phyloP scores from a whole-genome alignment of 92 coral and sea anemone genomes.

The Porites rus region DNA sequence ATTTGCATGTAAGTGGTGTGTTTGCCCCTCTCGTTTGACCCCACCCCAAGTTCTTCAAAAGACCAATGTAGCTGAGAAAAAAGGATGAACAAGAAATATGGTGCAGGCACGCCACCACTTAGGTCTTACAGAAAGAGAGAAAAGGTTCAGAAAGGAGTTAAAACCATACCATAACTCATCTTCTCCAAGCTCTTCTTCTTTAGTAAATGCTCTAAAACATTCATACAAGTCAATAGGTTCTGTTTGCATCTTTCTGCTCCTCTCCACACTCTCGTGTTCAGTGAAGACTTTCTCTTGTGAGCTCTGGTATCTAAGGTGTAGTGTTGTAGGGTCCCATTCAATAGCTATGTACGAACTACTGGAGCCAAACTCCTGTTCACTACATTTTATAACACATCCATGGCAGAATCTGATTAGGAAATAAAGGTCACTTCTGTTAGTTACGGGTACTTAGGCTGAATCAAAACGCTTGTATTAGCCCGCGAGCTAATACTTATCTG shows the following conservation, averaged over 20 bases:
- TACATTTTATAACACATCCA: conserved; percentile 86
- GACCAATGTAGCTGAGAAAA: no score
- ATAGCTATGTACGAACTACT: conserved; percentile 90
- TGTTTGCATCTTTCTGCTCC: conserved; percentile 93
- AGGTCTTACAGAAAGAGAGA: no score
- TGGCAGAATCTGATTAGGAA: conserved; percentile 80
- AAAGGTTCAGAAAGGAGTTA: no score
- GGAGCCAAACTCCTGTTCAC: conserved; percentile 86
- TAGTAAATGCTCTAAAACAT: conserved; percentile 94
- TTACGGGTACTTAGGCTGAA: no score
- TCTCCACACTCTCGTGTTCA: conserved; percentile 94
- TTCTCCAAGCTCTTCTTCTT: conserved; percentile 98
- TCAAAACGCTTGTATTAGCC: no score
- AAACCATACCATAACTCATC: conserved; percentile 88
- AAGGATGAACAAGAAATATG: no score
- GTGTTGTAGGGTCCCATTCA: conserved; percentile 99
- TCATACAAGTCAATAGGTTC: conserved; percentile 98
- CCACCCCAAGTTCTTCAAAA: no score
- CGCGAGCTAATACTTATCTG: no score
- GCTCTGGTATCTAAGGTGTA: conserved; percentile 98
- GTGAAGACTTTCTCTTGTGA: conserved; percentile 89
- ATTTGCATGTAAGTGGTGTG: no score
- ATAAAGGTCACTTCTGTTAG: no score
- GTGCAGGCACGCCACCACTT: no score
- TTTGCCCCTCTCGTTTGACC: no score